Conservation (phyloP, 2,888 invertebrate species). For the Conops quadrifasciatus region DNA sequence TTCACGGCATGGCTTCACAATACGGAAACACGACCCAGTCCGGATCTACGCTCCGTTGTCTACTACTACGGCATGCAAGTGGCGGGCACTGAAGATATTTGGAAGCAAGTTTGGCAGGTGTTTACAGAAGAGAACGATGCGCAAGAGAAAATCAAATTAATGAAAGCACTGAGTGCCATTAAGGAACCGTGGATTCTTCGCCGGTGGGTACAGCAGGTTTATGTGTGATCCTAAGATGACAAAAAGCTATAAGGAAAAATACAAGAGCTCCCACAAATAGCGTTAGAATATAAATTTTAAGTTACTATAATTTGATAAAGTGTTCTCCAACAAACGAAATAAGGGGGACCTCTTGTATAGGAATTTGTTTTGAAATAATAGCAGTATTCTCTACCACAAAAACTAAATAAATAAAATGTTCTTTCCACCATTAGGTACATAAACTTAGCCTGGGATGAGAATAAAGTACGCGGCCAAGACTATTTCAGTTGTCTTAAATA, state of each 20-base stretch:
- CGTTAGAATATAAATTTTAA: no score
- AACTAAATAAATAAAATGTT: no score
- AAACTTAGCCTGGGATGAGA: conserved; percentile 74
- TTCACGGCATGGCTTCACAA: conserved; percentile 72
- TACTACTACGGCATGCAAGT: conserved; percentile 77
- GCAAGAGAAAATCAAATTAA: conserved; percentile 77
- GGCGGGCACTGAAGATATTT: conserved; percentile 70
- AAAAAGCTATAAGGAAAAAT: no score
- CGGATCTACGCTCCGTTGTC: conserved; percentile 72
- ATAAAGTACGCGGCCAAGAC: conserved; percentile 81
- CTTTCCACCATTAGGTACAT: conserved; percentile 69
- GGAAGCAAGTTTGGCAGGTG: conserved; percentile 77
- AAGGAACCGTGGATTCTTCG: conserved; percentile 71
- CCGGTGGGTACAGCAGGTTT: conserved; percentile 66
- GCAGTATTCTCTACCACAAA: no score
- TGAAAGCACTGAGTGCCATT: conserved; percentile 76
- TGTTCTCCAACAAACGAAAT: no score
- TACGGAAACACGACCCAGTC: conserved; percentile 66
- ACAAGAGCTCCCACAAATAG: no score
- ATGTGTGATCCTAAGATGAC: not conserved
- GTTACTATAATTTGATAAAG: no score
- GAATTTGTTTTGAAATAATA: no score
- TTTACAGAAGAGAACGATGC: conserved; percentile 79
- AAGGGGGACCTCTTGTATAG: no score
- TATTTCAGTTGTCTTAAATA: conserved; percentile 75